These are phyloP conservation scores for Perodicticus potto DNA, from an alignment of 2,797 vertebrate genomes.

Conservation along the genomic window DNA sequence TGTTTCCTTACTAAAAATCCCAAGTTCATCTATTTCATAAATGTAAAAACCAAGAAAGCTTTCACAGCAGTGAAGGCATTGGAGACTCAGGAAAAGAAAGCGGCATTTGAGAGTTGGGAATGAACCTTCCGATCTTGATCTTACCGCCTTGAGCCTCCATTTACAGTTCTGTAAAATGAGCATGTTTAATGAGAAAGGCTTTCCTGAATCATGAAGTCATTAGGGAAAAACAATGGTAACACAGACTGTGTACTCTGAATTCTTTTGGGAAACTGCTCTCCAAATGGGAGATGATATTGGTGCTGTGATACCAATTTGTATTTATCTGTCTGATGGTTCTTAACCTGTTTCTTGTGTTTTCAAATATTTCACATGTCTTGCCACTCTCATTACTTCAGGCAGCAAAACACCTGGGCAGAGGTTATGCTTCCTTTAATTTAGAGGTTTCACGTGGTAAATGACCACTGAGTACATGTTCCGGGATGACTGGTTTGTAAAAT, in stretches of 20 bases:
- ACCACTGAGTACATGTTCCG: background rate
- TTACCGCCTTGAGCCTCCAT: background rate
- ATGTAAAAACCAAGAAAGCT: background rate
- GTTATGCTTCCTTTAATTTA: background rate
- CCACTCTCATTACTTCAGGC: background rate
- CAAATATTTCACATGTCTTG: background rate
- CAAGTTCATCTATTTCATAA: background rate
- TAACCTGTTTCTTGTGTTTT: background rate
- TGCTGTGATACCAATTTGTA: background rate
- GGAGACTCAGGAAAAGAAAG: background rate
- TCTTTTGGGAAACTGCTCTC: background rate
- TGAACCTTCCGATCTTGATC: background rate
- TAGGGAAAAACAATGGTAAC: background rate
- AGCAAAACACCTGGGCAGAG: background rate
- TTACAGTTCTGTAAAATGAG: background rate
- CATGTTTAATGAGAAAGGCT: background rate
- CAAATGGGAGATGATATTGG: background rate
- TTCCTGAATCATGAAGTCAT: background rate
- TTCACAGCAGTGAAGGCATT: background rate
- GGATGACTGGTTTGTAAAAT: background rate
- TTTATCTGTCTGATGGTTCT: background rate
- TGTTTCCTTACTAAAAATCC: background rate
- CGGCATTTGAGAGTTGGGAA: background rate
- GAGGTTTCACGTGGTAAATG: background rate
- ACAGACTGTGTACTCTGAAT: accelerated